These are phyloP conservation scores for Pristionchus pacificus DNA, from an alignment of 1,140 invertebrate species.

Conservation along the genomic window DNA sequence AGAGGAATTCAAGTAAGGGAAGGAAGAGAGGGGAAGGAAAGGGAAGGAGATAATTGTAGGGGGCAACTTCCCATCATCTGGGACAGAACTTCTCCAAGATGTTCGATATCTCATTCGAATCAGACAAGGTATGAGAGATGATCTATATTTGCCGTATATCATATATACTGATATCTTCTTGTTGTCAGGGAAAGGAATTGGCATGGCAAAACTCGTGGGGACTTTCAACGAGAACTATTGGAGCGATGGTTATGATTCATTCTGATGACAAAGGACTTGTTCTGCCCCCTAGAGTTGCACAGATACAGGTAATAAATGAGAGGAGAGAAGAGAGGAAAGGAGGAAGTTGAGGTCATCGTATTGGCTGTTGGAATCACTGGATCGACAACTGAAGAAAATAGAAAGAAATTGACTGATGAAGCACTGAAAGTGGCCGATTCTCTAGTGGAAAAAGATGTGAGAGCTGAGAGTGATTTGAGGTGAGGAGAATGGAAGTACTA, in stretches of 20 bases:
- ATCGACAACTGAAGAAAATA: conserved; percentile 64
- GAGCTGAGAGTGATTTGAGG: conserved; percentile 71
- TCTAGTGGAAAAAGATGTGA: conserved; percentile 64
- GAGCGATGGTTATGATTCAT: conserved; percentile 92
- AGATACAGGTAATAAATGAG: conserved; percentile 66
- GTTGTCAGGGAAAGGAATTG: conserved; percentile 59
- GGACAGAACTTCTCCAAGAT: conserved; percentile 99
- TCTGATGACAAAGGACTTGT: conserved; percentile 92
- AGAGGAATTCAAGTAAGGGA: conserved; percentile 75
- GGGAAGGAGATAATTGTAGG: conserved; percentile 60
- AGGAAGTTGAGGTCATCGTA: conserved; percentile 72
- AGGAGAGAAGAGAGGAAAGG: no score
- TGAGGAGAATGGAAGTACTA: background rate
- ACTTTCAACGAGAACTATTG: conserved; percentile 85
- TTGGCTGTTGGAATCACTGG: conserved; percentile 93
- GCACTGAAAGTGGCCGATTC: conserved; percentile 65
- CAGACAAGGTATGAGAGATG: conserved; percentile 83
- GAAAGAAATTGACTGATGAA: conserved; percentile 60
- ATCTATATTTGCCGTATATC: background rate
- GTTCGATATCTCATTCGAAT: conserved; percentile 93
- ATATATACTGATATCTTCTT: background rate
- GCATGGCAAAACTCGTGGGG: conserved; percentile 98
- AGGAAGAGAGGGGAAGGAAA: conserved; percentile 3
- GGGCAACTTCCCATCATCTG: conserved; percentile 92
- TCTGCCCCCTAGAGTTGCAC: conserved; percentile 83